phyloP scores from a whole-genome alignment of 2,113 vertebrate genomes.

The Petromus typicus region DNA sequence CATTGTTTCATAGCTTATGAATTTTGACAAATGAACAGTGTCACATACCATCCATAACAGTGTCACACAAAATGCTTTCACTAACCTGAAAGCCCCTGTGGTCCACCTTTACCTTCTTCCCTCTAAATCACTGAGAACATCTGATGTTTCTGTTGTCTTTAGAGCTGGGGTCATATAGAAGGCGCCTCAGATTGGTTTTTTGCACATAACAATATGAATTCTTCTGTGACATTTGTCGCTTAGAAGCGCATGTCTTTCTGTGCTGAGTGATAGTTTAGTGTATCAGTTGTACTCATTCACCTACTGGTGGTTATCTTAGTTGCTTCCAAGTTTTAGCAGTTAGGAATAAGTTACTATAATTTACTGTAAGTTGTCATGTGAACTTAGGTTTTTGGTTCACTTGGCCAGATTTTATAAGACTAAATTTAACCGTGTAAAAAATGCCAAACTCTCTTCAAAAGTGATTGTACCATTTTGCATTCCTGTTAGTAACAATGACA shows the following conservation, averaged over 20 bases:
- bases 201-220: not conserved
- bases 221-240: not conserved
- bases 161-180: not conserved
- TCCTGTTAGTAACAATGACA: not conserved
- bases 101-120: not conserved
- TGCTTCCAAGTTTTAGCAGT: not conserved
- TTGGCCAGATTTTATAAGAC: not conserved
- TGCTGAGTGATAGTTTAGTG: not conserved
- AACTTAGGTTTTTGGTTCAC: not conserved
- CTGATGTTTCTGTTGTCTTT: not conserved
- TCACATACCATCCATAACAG: not conserved
- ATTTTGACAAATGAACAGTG: not conserved
- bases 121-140: not conserved
- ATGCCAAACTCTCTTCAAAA: not conserved
- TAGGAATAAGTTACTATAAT: not conserved
- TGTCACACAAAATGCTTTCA: conserved; percentile 29
- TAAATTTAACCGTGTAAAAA: conserved; percentile 12
- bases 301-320: not conserved
- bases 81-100: not conserved
- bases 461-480: not conserved
- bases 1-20: not conserved
- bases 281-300: not conserved
- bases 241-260: not conserved
- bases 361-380: not conserved
- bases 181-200: not conserved